Conservation (phyloP, 2,888 invertebrate species). For the Lasius platythorax region DNA sequence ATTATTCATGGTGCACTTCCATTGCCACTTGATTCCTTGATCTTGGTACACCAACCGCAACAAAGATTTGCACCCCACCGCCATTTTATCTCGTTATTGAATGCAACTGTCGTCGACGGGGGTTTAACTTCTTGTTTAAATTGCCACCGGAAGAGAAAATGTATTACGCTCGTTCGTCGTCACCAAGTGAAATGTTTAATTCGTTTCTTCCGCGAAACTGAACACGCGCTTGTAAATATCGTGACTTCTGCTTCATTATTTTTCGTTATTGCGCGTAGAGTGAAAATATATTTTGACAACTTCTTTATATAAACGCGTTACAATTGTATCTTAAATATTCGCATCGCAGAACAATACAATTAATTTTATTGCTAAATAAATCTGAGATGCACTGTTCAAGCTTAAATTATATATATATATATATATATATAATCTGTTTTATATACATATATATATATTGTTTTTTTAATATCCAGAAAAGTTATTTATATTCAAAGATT, state of each 20-base stretch:
- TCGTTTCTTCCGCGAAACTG: slow-evolving; percentile 13
- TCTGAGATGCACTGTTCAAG: neutral
- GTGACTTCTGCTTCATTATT: neutral
- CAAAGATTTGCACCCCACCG: slow-evolving; percentile 29
- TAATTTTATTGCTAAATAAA: neutral
- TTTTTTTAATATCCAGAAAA: neutral
- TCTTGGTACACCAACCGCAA: slow-evolving; percentile 15
- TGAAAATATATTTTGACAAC: neutral
- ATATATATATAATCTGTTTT: neutral
- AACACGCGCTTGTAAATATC: neutral
- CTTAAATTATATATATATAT: neutral
- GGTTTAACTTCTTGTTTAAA: slow-evolving; percentile 45
- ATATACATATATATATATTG: neutral
- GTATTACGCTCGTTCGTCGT: slow-evolving; percentile 40
- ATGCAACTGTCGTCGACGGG: slow-evolving; percentile 47
- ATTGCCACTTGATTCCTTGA: slow-evolving; percentile 61
- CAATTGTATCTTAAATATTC: neutral
- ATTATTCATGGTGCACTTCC: slow-evolving; percentile 62
- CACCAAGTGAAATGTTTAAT: slow-evolving; percentile 39
- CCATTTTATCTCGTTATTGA: slow-evolving; percentile 44
- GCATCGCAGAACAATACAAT: neutral
- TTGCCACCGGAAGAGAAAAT: slow-evolving; percentile 41
- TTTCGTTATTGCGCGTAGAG: neutral
- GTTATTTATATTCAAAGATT: slow-evolving; percentile 5
- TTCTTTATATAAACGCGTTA: neutral